A percentile compares a stretch with the other conserved stretches of the same genome.
Conservation (phyloP, 2,888 invertebrate genomes). For the Lasius fuliginosus region DNA sequence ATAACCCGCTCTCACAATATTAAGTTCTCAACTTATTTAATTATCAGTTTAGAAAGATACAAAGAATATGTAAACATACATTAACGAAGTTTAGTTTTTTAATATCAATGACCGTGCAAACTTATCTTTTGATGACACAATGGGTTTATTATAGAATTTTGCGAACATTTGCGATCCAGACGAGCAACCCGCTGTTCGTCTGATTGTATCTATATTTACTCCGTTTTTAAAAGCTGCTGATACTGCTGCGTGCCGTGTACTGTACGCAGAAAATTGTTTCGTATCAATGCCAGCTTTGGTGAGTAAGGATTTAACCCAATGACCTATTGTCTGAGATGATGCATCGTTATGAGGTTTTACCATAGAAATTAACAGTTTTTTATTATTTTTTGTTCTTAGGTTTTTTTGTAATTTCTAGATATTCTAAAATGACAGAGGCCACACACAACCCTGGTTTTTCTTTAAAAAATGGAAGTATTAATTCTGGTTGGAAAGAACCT, state of each 20-base stretch:
- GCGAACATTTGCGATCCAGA: conserved; percentile 46
- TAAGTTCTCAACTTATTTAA: background rate
- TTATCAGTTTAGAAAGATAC: background rate
- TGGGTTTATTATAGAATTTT: conserved; percentile 59
- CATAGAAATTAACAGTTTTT: conserved; percentile 47
- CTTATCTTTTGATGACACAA: background rate
- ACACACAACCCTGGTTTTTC: conserved; percentile 44
- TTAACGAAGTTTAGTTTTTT: background rate
- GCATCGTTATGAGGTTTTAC: too few species aligned
- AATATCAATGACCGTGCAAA: background rate
- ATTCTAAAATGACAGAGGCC: conserved; percentile 47
- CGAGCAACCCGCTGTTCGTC: conserved; percentile 59
- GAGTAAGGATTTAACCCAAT: conserved; percentile 68
- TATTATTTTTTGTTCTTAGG: conserved; percentile 26
- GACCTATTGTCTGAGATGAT: conserved; percentile 62
- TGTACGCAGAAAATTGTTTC: conserved; percentile 61
- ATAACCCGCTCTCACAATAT: conserved; percentile 19
- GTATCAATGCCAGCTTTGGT: conserved; percentile 64
- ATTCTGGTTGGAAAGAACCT: conserved; percentile 25
- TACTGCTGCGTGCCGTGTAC: conserved; percentile 63
- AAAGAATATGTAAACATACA: background rate
- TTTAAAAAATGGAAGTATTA: conserved; percentile 47
- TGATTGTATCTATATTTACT: conserved; percentile 56
- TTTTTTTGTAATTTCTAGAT: conserved; percentile 52
- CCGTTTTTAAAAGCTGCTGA: conserved; percentile 58